Evolutionary conservation across 2,797 vertebrate genomes (phyloP).

Genomic region (Sebastes oblongus): DNA sequence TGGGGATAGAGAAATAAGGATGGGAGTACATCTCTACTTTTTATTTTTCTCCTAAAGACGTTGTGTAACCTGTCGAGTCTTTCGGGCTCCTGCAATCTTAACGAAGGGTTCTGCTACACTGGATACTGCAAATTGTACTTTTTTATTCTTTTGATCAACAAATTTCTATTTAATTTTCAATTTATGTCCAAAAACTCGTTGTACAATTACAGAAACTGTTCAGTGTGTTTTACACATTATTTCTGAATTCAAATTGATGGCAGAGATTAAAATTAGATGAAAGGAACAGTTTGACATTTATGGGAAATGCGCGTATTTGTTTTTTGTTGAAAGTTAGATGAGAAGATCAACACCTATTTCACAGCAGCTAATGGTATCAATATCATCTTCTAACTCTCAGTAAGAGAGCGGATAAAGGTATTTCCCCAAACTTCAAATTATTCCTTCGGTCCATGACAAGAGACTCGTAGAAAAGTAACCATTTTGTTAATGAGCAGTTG

Average conservation of each 20-base stretch:
- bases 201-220: background rate
- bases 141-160: background rate
- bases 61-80: background rate
- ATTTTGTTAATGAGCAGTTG: background rate
- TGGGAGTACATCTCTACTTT: slow-evolving; percentile 28
- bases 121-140: background rate
- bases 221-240: background rate
- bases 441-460: too few relatives aligned
- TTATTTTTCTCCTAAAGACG: slow-evolving; percentile 3
- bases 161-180: background rate
- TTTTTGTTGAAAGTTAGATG: too few relatives aligned
- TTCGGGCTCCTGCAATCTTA: background rate
- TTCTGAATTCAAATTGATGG: background rate
- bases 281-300: background rate
- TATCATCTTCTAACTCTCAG: too few relatives aligned
- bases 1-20: slow-evolving; percentile 38
- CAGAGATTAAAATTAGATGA: background rate
- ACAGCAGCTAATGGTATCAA: too few relatives aligned
- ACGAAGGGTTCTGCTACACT: background rate
- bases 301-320: background rate
- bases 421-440: background rate
- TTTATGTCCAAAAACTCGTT: background rate
- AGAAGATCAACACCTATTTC: too few relatives aligned
- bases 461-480: background rate
- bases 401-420: too few relatives aligned